Evolutionary conservation across 2,113 vertebrate species (phyloP).

Genomic region (human (Homo sapiens)): DNA sequence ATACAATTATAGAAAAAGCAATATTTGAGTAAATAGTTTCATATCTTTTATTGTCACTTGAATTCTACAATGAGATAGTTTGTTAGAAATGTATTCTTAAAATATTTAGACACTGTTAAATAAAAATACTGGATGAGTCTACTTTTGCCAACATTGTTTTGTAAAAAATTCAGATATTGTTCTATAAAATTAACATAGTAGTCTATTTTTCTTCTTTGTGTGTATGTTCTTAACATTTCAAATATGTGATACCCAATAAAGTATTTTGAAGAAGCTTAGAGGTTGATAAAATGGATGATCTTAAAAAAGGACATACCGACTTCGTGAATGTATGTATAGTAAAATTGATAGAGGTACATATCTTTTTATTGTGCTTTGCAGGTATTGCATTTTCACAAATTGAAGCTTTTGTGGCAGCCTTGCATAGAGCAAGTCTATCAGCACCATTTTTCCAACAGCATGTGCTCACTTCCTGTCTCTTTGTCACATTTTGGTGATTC

Average conservation of each 20-base stretch:
- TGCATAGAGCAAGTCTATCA: not conserved
- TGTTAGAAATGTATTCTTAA: not conserved
- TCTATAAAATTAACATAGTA: not conserved
- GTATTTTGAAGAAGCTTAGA: not conserved
- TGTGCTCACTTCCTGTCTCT: not conserved
- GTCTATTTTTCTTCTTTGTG: not conserved
- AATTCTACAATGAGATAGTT: not conserved
- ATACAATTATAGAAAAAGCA: not conserved
- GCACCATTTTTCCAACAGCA: not conserved
- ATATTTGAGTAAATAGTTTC: not conserved
- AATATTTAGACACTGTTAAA: not conserved
- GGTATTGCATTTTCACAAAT: not conserved
- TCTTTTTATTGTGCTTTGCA: not conserved
- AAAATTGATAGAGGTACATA: not conserved
- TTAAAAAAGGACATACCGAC: not conserved
- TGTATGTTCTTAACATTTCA: not conserved
- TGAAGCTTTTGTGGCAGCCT: not conserved
- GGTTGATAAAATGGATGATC: not conserved
- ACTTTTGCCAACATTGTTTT: not conserved
- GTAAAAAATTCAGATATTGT: not conserved
- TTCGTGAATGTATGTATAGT: not conserved
- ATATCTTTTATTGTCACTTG: not conserved
- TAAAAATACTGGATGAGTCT: not conserved
- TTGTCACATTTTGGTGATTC: not conserved
- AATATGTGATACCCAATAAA: not conserved